Base-by-base conservation (phyloP, 2,888 invertebrate genomes). In the Anthophora plumipes region DNA sequence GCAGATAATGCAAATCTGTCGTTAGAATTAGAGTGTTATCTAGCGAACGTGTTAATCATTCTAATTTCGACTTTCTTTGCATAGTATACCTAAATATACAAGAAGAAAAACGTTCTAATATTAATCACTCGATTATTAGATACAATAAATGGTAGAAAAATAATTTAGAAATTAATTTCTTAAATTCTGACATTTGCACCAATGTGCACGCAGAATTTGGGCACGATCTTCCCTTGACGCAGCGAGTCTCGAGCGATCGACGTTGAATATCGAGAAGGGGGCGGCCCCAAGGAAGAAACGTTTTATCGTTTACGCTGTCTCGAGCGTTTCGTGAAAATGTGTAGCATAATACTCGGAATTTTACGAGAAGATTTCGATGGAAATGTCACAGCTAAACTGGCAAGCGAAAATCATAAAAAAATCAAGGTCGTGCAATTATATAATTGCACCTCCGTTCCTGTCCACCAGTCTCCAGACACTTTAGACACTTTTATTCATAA, bases 81-180 rank as follows among this genome's bases (percentile, higher is more conserved):
- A n/a, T n/a, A n/a, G n/a, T n/a, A n/a, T n/a, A n/a, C n/a, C n/a
- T n/a, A n/a, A n/a, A n/a, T n/a, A n/a, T n/a, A n/a, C n/a, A n/a
- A n/a, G n/a, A n/a, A n/a, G n/a, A n/a, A n/a, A n/a, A n/a, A n/a
- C n/a, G n/a, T 31, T 31, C 31, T 31, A 31, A 64, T 37, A 74
- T 75, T 76, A 76, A 63, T 57, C 37, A 75, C 63, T 52, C 59
- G 54, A 39, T 48, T 77, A 77, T 69, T 54, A n/a, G 70, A 37
- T 41, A 70, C 43, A 61, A 75, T 74, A 74, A 63, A 46, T 14
- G 22, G 17, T 46, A 54, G 39, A 14, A n/a, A 22, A n/a, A 57
- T 63, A 64, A 76, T 63, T 76, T 74, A 74, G 52, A 76, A 76
- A 77, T 64, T 75, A 66, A 76, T 20, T 20, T 64, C 52, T 57